Percentiles rank a stretch among this genome's conserved stretches.
These are phyloP conservation scores for Papio anubis DNA, from an alignment of 2,113 vertebrate species.

Conservation along the genomic window DNA sequence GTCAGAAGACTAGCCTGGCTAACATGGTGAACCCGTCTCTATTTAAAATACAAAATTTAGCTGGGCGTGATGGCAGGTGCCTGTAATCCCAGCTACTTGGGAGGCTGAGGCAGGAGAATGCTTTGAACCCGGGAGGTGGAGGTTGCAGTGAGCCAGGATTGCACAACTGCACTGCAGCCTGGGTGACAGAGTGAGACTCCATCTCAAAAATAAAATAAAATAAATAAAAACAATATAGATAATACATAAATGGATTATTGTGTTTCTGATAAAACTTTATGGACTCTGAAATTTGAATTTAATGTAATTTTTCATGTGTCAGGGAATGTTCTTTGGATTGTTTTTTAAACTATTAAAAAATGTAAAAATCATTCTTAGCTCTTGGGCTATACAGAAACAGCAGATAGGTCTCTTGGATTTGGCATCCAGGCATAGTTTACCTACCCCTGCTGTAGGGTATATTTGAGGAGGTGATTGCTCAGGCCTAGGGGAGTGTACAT, in stretches of 20 bases:
- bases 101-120: no score
- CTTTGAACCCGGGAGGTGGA: no score
- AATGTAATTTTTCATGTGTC: background rate
- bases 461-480: background rate
- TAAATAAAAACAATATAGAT: background rate
- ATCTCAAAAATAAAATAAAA: no score
- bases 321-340: background rate
- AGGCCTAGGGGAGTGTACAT: background rate
- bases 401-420: background rate
- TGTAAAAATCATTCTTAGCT: background rate
- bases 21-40: no score
- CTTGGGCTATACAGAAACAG: background rate
- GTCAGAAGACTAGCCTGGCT: no score
- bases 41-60: no score
- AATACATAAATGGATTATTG: background rate
- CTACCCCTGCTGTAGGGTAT: background rate
- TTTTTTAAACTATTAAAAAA: background rate
- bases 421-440: background rate
- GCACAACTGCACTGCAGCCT: no score
- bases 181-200: no score
- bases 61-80: no score
- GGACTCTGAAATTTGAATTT: conserved; percentile 15
- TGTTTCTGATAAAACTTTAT: background rate
- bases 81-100: no score
- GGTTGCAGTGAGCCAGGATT: no score